Evolutionary conservation across 2,888 invertebrate species (phyloP), one percentile per base, ranked within the genome.

Genomic region (Resseliella maxima): DNA sequence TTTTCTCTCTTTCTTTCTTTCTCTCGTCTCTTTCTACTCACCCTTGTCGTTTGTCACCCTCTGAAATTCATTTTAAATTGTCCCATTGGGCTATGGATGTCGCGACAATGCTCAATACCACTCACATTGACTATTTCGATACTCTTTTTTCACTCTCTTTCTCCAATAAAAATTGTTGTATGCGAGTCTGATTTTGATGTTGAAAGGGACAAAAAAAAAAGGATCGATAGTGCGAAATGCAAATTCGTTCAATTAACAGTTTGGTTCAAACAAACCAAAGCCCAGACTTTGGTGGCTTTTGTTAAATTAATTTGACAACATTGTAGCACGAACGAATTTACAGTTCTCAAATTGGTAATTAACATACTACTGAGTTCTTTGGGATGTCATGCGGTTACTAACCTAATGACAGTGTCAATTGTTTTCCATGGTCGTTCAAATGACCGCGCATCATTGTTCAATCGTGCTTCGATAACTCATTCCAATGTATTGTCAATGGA

Each of bases 21-120:
- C n/a, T n/a, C n/a, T n/a, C n/a, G n/a, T n/a, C n/a, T n/a, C n/a
- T n/a, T n/a, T n/a, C n/a, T n/a, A n/a, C n/a, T n/a, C n/a, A n/a
- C n/a, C n/a, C n/a, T n/a, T n/a, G n/a, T n/a, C n/a, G n/a, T n/a
- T n/a, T n/a, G n/a, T n/a, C n/a, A n/a, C n/a, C n/a, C n/a, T n/a
- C n/a, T n/a, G n/a, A n/a, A n/a, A n/a, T n/a, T n/a, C 50, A 50
- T 50, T 59, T 59, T 59, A 59, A 59, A 59, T 24, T 59, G 27
- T 50, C 15, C 24, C 59, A 59, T 59, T 41, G 6, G 6, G 12
- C 41, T 41, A 12, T 41, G 41, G 41, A 5, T 41, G 41, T 12
- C 41, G 41, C 41, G 41, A 5, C 41, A 41, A 41, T 41, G 5
- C 41, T 8, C 41, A 41, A 5, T 5, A 12, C 41, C 41, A 41